Evolutionary conservation across 1,140 invertebrate genomes (phyloP).

Genomic region (Pseudomyrmex pallidus): DNA sequence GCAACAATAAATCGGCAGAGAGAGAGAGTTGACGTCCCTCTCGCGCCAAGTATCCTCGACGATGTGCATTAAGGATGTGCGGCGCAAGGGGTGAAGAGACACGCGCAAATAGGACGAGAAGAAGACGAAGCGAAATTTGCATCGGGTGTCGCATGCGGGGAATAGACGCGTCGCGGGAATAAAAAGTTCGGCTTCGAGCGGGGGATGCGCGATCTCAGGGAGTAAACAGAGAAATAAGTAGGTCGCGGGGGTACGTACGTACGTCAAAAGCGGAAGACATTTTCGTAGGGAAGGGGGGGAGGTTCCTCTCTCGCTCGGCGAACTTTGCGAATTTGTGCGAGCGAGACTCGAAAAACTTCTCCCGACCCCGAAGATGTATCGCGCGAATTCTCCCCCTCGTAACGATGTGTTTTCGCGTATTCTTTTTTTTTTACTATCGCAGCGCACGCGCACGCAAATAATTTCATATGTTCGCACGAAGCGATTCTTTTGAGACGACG

Average conservation of each 20-base stretch:
- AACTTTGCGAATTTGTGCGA: constrained; percentile 30
- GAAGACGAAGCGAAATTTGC: constrained; percentile 27
- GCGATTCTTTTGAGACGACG: neutral
- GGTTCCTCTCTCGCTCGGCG: neutral
- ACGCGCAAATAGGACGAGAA: constrained; percentile 23
- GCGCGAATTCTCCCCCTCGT: constrained; percentile 6
- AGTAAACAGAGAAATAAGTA: constrained; percentile 28
- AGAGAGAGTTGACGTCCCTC: neutral
- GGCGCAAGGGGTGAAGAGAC: neutral
- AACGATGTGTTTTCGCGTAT: neutral
- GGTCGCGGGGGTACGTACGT: constrained; percentile 23
- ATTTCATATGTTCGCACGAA: neutral
- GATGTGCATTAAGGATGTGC: neutral
- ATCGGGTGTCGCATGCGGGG: neutral
- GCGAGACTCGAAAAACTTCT: constrained; percentile 10
- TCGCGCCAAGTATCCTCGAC: neutral
- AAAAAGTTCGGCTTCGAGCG: constrained; percentile 36
- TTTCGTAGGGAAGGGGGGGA: neutral
- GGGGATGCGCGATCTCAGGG: constrained; percentile 17
- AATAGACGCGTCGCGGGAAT: constrained; percentile 17
- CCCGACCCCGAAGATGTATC: constrained; percentile 37
- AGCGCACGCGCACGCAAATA: neutral
- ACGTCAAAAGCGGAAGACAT: constrained; percentile 6
- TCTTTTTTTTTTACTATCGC: neutral
- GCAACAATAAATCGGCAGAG: neutral